phyloP scores from a whole-genome alignment of 35 echinoderm and acorn worm genomes.

The Ophiothrix spiculata region DNA sequence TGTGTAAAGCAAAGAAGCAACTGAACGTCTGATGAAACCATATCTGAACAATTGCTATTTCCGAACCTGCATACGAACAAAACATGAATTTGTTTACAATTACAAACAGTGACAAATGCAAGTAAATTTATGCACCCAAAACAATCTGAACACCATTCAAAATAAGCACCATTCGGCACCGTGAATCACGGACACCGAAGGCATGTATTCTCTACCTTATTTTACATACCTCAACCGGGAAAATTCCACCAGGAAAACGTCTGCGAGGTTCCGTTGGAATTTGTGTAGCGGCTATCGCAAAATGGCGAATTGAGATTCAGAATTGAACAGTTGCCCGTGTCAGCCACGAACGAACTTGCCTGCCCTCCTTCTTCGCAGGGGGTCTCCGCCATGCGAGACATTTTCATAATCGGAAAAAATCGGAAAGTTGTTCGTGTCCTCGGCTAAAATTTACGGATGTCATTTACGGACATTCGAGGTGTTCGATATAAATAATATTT shows the following conservation, averaged over 20 bases:
- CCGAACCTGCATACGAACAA: not conserved
- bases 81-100: not conserved
- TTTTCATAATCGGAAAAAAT: not conserved
- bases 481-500: no score
- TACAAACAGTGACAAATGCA: not conserved
- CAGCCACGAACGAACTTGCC: slow-evolving; percentile 21
- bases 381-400: slow-evolving; percentile 25
- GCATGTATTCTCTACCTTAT: no score
- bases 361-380: slow-evolving; percentile 38
- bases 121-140: not conserved
- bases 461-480: no score
- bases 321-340: slow-evolving; percentile 11
- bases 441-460: not conserved
- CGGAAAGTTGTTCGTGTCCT: not conserved
- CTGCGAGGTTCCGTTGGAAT: not conserved
- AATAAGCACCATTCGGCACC: not conserved
- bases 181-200: not conserved
- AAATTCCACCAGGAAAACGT: slow-evolving; percentile 12
- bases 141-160: not conserved
- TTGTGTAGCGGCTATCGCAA: not conserved
- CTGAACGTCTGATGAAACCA: no score
- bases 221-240: slow-evolving; percentile 20
- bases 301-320: slow-evolving; percentile 2
- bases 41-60: not conserved
- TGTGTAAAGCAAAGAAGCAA: no score